Percentiles rank a stretch among this genome's conserved stretches.
phyloP scores from a whole-genome alignment of 1,140 invertebrate species.

The Diploscapter pachys region DNA sequence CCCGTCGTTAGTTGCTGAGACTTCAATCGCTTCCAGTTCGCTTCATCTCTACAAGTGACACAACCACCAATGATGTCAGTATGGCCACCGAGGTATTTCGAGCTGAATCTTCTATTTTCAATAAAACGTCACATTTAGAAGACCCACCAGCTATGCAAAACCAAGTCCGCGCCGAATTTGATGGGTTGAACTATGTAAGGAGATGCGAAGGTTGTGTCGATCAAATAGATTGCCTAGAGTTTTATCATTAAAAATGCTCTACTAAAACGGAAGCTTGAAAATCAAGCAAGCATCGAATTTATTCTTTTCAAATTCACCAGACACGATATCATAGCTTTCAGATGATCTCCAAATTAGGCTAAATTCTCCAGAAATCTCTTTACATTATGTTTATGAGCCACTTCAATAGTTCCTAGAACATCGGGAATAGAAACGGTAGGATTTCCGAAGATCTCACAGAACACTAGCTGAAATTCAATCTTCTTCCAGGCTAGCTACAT shows the following conservation, averaged over 20 bases:
- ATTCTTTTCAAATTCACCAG: too few species aligned
- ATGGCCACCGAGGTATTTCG: conserved; percentile 20
- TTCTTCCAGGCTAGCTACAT: too few species aligned
- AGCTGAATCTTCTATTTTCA: neutral
- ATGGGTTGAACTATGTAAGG: conserved; percentile 15
- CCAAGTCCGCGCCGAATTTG: conserved; percentile 7
- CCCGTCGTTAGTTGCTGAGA: conserved; percentile 17
- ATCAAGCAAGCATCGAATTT: too few species aligned
- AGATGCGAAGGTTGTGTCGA: conserved; percentile 18
- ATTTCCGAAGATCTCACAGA: conserved; percentile 13
- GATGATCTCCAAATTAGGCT: too few species aligned
- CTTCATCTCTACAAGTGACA: conserved; percentile 1
- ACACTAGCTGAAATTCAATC: neutral
- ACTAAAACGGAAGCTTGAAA: too few species aligned
- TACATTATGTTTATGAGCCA: conserved; percentile 15
- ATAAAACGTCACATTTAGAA: neutral
- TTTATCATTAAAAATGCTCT: too few species aligned
- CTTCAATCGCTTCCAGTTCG: conserved; percentile 14
- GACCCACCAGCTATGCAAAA: conserved; percentile 18
- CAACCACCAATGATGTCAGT: conserved; percentile 20
- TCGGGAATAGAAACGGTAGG: conserved; percentile 14
- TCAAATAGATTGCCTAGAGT: neutral
- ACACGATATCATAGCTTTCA: too few species aligned
- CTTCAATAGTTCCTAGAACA: conserved; percentile 15
- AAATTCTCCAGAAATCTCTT: neutral